Conservation (phyloP, 2,797 vertebrate genomes). For the Sebastes vulpes region DNA sequence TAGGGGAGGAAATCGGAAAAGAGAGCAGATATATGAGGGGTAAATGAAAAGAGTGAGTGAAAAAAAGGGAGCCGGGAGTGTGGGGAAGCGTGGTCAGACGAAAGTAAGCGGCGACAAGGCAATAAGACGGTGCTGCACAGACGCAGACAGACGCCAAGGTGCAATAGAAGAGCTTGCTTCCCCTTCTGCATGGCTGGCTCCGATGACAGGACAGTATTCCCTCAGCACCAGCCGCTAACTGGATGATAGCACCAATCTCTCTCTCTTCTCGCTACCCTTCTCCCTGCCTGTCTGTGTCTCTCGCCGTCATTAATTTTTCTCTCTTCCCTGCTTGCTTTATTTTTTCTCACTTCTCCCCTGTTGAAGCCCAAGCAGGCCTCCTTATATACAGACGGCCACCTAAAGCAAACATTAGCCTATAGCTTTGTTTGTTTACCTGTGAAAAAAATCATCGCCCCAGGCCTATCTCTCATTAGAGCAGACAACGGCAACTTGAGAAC, state of each 20-base stretch:
- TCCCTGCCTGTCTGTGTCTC: conserved; percentile 55
- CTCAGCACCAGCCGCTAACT: conserved; percentile 82
- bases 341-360: background rate
- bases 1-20: conserved; percentile 29
- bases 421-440: conserved; percentile 76
- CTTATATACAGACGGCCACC: conserved; percentile 7
- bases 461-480: conserved; percentile 70
- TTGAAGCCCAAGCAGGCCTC: conserved; percentile 25
- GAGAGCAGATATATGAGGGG: conserved; percentile 35
- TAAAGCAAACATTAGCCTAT: conserved; percentile 66
- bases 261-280: conserved; percentile 53
- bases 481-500: conserved; percentile 71
- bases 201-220: conserved; percentile 87
- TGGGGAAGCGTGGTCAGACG: conserved; percentile 59
- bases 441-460: conserved; percentile 68
- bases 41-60: conserved; percentile 44
- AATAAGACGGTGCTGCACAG: conserved; percentile 65
- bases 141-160: conserved; percentile 80
- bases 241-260: conserved; percentile 84
- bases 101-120: conserved; percentile 54
- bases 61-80: conserved; percentile 38
- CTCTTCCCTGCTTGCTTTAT: background rate
- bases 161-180: conserved; percentile 85
- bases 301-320: conserved; percentile 48
- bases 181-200: conserved; percentile 78